These are phyloP conservation scores for Neofelis nebulosa DNA, from an alignment of 2,113 vertebrate genomes.

Conservation along the genomic window DNA sequence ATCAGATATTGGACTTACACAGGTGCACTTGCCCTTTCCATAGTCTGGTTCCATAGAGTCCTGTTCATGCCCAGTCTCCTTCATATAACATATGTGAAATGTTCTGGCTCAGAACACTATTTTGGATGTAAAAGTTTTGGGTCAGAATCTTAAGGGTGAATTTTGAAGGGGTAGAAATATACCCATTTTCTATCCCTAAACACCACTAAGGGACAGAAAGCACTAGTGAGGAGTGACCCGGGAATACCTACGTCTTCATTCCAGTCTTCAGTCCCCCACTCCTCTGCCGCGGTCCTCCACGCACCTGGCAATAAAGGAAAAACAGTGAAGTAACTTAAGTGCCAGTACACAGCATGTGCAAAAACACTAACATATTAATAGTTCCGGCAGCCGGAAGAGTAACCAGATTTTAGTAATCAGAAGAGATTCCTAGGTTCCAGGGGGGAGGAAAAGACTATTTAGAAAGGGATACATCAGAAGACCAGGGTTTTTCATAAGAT, in stretches of 20 bases:
- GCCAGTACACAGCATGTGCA: background rate
- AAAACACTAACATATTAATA: constrained; percentile 31
- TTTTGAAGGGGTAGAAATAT: constrained; percentile 67
- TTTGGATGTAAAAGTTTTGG: constrained; percentile 78
- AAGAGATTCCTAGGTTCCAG: constrained; percentile 48
- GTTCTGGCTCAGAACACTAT: constrained; percentile 77
- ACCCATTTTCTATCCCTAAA: constrained; percentile 73
- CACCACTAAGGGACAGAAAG: constrained; percentile 69
- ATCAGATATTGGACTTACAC: constrained; percentile 75
- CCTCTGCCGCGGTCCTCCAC: constrained; percentile 95
- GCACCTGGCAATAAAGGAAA: constrained; percentile 87
- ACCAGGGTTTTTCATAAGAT: constrained; percentile 48
- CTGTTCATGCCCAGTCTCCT: constrained; percentile 74
- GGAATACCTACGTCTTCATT: constrained; percentile 96
- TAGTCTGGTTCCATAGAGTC: constrained; percentile 75
- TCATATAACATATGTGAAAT: constrained; percentile 77
- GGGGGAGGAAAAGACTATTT: background rate
- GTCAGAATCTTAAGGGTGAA: constrained; percentile 74
- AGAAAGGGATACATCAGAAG: constrained; percentile 33
- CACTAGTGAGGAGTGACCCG: constrained; percentile 34
- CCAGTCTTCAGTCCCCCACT: constrained; percentile 99
- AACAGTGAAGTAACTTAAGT: background rate
- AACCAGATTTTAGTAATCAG: constrained; percentile 59
- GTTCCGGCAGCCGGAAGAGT: constrained; percentile 41
- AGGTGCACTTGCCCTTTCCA: constrained; percentile 76